phyloP scores from a whole-genome alignment of 1,140 invertebrate genomes.

The Cyrtorhinus lividipennis region DNA sequence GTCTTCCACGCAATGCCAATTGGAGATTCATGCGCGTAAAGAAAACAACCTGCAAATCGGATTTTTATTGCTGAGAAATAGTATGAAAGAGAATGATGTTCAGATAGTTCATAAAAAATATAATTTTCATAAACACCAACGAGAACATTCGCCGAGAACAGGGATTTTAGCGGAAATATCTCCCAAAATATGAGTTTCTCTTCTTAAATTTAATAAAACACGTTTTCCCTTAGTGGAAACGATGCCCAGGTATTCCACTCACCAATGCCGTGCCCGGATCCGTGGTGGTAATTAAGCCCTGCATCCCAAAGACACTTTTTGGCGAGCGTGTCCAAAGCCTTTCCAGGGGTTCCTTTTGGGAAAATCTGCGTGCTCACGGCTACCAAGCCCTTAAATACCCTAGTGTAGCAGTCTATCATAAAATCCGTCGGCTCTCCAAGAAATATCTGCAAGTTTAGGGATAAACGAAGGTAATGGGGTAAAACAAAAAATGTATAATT shows the following conservation, averaged over 20 bases:
- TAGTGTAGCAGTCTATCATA: constrained; percentile 78
- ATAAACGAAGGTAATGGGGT: no score
- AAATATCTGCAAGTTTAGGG: neutral
- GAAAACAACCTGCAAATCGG: constrained; percentile 55
- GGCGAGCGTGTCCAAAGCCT: constrained; percentile 55
- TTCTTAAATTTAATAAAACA: no score
- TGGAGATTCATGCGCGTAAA: constrained; percentile 94
- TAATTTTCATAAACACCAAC: no score
- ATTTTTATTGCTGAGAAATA: no score
- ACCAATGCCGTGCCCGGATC: constrained; percentile 95
- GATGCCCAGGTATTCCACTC: neutral
- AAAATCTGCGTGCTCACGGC: constrained; percentile 62
- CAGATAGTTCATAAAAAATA: no score
- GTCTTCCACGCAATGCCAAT: constrained; percentile 60
- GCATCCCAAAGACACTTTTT: constrained; percentile 79
- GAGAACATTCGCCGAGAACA: no score
- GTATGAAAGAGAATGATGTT: no score
- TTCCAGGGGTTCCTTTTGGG: constrained; percentile 34
- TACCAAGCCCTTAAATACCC: constrained; percentile 86
- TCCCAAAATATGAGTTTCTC: no score
- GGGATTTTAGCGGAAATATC: no score
- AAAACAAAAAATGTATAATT: no score
- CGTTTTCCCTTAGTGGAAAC: no score
- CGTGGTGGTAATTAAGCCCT: constrained; percentile 92
- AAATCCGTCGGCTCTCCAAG: constrained; percentile 65